Evolutionary conservation across 2,113 vertebrate genomes (phyloP).

Genomic region (Myanophis thanlyinensis): DNA sequence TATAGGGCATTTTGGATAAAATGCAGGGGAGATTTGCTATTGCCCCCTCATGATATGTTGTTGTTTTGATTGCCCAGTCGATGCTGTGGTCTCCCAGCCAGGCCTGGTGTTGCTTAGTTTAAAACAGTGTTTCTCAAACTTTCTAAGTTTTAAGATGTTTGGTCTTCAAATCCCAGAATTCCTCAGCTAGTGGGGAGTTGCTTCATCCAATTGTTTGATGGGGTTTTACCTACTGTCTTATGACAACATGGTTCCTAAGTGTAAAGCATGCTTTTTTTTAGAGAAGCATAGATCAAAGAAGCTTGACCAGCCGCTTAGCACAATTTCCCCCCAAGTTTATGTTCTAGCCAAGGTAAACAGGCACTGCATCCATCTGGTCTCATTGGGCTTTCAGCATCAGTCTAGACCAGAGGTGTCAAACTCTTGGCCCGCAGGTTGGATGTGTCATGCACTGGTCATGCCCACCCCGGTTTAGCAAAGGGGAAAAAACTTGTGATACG

Average conservation of each 20-base stretch:
- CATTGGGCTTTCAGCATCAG: background rate
- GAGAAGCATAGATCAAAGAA: background rate
- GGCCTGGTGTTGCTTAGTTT: background rate
- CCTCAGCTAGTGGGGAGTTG: background rate
- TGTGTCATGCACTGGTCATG: no score
- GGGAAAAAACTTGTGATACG: no score
- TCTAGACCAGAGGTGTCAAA: no score
- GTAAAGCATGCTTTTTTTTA: background rate
- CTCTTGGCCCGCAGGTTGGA: no score
- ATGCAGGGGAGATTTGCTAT: background rate
- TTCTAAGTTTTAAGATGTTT: background rate
- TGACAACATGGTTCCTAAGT: background rate
- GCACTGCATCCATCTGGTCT: background rate
- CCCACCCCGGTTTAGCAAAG: no score
- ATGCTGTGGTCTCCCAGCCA: background rate
- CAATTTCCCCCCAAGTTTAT: background rate
- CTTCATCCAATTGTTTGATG: background rate
- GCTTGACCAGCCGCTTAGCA: background rate
- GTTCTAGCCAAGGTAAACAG: background rate
- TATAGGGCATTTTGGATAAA: background rate
- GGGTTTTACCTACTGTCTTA: background rate
- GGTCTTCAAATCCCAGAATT: background rate
- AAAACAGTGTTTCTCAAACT: background rate
- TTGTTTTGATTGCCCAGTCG: background rate
- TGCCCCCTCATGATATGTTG: background rate